Evolutionary conservation across 2,113 vertebrate genomes (phyloP), one percentile per base, ranked within the genome.

Genomic region (Opisthocomus hoazin): DNA sequence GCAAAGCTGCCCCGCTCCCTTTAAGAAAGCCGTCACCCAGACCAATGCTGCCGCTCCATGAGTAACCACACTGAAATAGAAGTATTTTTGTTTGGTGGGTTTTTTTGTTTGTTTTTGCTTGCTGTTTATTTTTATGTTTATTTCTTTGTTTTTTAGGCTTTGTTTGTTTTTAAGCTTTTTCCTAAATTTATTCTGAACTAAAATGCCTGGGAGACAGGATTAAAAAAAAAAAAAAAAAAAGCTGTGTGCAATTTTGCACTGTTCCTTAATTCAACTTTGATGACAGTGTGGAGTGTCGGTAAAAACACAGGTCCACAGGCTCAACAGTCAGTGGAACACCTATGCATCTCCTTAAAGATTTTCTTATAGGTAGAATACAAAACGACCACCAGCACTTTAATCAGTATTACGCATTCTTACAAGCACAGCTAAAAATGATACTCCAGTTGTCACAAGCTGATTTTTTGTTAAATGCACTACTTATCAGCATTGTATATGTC

Each of bases 401-500:
- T 15, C 39, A 84, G 2, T 63, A 75, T 34, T 61, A 53, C 66
- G 54, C 13, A 82, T 7, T 32, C 36, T 82, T 19, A 73, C 15
- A 70, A 75, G 26, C 61, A 63, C 9, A 91, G 15, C 37, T 34
- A 19, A 65, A 78, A 84, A 11, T 11, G 9, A 26, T 13, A 34
- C 1, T 36, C 9, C 16, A 15, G 12, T 10, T 60, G 9, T 34
- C 6, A 21, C 6, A 3, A 3, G 39, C 5, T 15, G 5, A 19
- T 30, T 37, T 23, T 34, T 37, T 61, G 37, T 27, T 12, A 10
- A 77, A n/a, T 12, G 51, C 3, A 3, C 9, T 30, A 11, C 16
- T 48, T 78, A 30, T 39, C 13, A 45, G 18, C 15, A 19, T 5
- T 60, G 36, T 26, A 0, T 8, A 26, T 0, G 6, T 24, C 81